Evolutionary conservation across 2,113 vertebrate genomes (phyloP).

Genomic region (Heliornis fulica): DNA sequence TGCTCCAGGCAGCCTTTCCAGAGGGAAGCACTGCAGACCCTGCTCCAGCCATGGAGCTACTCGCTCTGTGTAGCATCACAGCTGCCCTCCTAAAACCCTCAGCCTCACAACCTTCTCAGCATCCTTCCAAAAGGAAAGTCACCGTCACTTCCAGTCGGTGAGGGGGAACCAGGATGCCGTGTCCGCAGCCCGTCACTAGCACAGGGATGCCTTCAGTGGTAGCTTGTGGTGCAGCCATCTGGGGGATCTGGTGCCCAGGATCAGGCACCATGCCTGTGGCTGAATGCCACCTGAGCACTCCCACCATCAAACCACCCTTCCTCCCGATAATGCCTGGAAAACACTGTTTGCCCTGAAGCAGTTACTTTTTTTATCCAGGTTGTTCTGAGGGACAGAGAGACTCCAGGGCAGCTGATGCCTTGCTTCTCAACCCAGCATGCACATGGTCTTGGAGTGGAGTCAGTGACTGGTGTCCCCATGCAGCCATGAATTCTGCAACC

Average conservation of each 20-base stretch:
- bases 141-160: rapidly evolving
- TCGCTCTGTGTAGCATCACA: rapidly evolving
- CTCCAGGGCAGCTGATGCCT: background rate
- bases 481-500: background rate
- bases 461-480: rapidly evolving
- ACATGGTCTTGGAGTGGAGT: rapidly evolving
- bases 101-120: background rate
- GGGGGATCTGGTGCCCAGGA: background rate
- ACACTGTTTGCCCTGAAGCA: background rate
- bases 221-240: rapidly evolving
- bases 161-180: rapidly evolving
- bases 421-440: background rate
- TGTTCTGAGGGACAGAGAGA: rapidly evolving
- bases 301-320: background rate
- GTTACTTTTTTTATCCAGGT: background rate
- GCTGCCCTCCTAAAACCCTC: background rate
- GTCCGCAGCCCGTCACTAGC: rapidly evolving
- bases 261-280: rapidly evolving
- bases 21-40: rapidly evolving
- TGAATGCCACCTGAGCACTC: rapidly evolving
- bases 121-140: background rate
- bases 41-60: background rate
- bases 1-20: rapidly evolving
- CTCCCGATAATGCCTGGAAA: background rate
- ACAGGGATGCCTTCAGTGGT: rapidly evolving